Base-by-base conservation (phyloP, 2,888 invertebrate species). In the Rhodophaea formosa region DNA sequence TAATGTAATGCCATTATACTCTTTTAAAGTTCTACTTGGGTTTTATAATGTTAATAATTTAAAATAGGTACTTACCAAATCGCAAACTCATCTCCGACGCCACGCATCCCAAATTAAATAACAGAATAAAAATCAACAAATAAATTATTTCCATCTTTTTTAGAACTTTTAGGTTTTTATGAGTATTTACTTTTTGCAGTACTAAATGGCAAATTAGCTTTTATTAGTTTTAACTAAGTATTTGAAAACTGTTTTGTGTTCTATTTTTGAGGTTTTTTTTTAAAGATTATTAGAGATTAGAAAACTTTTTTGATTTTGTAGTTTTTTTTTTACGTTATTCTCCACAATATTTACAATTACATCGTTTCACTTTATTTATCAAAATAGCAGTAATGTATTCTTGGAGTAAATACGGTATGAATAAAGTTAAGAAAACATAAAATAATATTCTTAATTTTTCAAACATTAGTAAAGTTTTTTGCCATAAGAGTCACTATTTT, bases 361-460 rank as follows among this genome's bases (percentile, higher is more conserved):
- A 86, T 39, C 61, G 74, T 42, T 67, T 74, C 3, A 91, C 67
- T 79, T 88, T 89, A 57, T 70, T 84, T 1, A 88, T 69, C 5
- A 91, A 66, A 61, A 91, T 89, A 0, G 81, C 80, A 0, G 91
- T 80, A 65, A 91, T 91, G 45, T 83, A 91, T 69, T 91, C 90
- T 65, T 91, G 90, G 1, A 91, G 62, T 29, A 91, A 70, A 73
- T 82, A 90, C 0, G 90, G 90, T 52, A 91, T 86, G 6, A 91
- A 72, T 12, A 91, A 55, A 2, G 86, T 76, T 42, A 91, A 57
- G 15, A 85, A 77, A 51, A 91, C 62, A 58, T 90, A 90, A 73
- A 91, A 90, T 59, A 91, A 56, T 8, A 86, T 82, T 62, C 89
- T 74, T 42, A 89, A 64, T 74, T 86, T 90, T 54, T 89, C 88